These are phyloP conservation scores for Reticulitermes speratus DNA, from an alignment of 1,140 invertebrate species.

Conservation along the genomic window DNA sequence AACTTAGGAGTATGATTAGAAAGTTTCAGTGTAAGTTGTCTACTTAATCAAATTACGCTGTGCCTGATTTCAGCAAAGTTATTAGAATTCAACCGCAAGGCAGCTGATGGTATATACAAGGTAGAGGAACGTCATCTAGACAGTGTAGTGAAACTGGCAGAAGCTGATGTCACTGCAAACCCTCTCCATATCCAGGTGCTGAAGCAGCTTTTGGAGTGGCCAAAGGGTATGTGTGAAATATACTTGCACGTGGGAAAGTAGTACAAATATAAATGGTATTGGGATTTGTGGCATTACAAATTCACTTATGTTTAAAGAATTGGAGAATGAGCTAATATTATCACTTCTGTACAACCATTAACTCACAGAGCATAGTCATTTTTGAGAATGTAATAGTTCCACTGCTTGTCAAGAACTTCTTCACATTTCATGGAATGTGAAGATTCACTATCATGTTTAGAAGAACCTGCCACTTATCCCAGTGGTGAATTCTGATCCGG, in stretches of 20 bases:
- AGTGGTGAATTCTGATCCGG: too few relatives aligned
- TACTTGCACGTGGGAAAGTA: slow-evolving; percentile 27
- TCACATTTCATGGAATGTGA: too few relatives aligned
- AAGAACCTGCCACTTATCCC: too few relatives aligned
- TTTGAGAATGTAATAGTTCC: too few relatives aligned
- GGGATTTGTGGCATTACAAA: background rate
- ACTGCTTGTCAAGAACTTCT: too few relatives aligned
- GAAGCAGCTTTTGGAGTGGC: slow-evolving; percentile 72
- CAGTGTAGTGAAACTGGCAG: slow-evolving; percentile 59
- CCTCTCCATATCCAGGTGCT: slow-evolving; percentile 58
- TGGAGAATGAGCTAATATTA: background rate
- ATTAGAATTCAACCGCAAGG: slow-evolving; percentile 71
- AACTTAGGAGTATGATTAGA: too few relatives aligned
- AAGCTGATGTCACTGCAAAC: slow-evolving; percentile 40
- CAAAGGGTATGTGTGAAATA: slow-evolving; percentile 55
- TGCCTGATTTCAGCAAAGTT: slow-evolving; percentile 52
- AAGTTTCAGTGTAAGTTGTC: too few relatives aligned
- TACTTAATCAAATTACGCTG: too few relatives aligned
- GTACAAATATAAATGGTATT: background rate
- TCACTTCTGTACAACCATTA: background rate
- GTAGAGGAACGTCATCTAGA: slow-evolving; percentile 58
- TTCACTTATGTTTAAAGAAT: background rate
- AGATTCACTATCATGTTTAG: too few relatives aligned
- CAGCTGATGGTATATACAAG: slow-evolving; percentile 47
- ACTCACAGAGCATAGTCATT: too few relatives aligned